Evolutionary conservation across 2,113 vertebrate genomes (phyloP), one percentile per base, ranked within the genome.

Genomic region (Aegotheles bennettii): DNA sequence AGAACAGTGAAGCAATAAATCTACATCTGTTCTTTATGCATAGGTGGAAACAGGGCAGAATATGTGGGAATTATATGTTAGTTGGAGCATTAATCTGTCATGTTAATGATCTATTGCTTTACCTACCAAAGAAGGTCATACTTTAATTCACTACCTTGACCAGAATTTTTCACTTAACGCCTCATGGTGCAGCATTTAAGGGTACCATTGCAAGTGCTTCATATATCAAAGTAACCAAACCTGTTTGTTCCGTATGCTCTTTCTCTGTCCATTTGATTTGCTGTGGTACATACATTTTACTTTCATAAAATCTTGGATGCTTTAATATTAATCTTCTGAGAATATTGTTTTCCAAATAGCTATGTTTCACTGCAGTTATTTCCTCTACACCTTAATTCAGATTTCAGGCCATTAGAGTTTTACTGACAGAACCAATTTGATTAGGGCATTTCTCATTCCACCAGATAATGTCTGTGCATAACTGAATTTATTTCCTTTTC

Each of bases 21-120:
- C 38, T 93, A 5, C 1, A 19, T 77, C 91, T 89, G 29, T 59
- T 94, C 86, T 87, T 92, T 89, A 87, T 71, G 84, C 47, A 91
- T 18, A 94, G 87, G 53, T 36, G 94, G 86, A 91, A 93, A 74
- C 64, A 84, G 26, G 45, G n/a, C 35, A 91, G 48, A 82, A 71
- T 81, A 93, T 36, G 69, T 91, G 73, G 35, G 87, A 96, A 97
- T 47, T 33, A 90, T 87, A 81, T 78, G 80, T 87, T 81, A 96
- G 61, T 40, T 87, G 56, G 89, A 89, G 60, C 73, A 82, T 92
- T 63, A 92, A 94, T 73, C 53, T 77, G 73, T 93, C 82, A 63
- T 36, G 50, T 91, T 77, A 93, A 89, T 87, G 38, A 60, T 69
- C 38, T 84, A 38, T 69, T 57, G 54, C 15, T 81, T 84, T 56